phyloP scores from a whole-genome alignment of 2,797 vertebrate genomes.

The Myotis daubentonii region DNA sequence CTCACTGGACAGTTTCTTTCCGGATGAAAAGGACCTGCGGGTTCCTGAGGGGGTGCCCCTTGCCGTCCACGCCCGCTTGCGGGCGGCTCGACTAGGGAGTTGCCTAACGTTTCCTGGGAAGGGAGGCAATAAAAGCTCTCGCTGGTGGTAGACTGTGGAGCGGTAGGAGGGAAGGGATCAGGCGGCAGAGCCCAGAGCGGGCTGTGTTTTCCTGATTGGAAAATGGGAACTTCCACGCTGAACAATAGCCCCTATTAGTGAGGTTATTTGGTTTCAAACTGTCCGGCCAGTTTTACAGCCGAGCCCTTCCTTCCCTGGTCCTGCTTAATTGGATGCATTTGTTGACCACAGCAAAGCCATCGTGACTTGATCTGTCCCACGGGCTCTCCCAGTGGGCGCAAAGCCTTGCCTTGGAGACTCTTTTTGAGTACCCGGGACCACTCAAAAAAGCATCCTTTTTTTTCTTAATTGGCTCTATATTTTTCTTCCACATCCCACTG shows the following conservation, averaged over 20 bases:
- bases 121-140: constrained; percentile 59
- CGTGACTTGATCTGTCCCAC: neutral
- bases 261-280: constrained; percentile 76
- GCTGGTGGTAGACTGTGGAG: constrained; percentile 74
- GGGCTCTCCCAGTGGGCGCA: neutral
- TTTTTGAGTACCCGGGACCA: neutral
- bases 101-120: constrained; percentile 68
- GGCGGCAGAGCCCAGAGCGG: constrained; percentile 50
- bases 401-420: neutral
- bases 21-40: constrained; percentile 47
- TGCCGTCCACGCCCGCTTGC: neutral
- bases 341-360: neutral
- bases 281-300: constrained; percentile 64
- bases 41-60: constrained; percentile 7
- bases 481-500: neutral
- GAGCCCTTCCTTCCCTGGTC: constrained; percentile 43
- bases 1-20: constrained; percentile 58
- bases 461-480: neutral
- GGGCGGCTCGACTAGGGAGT: constrained; percentile 53
- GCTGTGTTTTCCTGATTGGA: constrained; percentile 65
- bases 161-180: constrained; percentile 70
- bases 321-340: constrained; percentile 59
- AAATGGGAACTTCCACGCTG: constrained; percentile 57
- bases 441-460: neutral
- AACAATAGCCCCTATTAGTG: constrained; percentile 75